Evolutionary conservation across 2,797 vertebrate species (phyloP).

Genomic region (Typhlichthys eigenmanni): DNA sequence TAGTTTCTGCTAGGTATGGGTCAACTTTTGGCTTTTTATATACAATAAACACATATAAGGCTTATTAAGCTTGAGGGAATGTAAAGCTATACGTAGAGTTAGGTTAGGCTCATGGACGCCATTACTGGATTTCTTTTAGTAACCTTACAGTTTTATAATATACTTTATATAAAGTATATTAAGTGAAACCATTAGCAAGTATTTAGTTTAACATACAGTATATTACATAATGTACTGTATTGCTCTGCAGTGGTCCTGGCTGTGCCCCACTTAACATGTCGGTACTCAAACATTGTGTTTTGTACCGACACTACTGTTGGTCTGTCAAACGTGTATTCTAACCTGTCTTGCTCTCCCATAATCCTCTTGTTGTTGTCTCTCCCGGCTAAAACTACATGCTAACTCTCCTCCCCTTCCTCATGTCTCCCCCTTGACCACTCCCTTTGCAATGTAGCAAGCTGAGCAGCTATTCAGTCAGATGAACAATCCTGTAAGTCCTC

Average conservation of each 20-base stretch:
- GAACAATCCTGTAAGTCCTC: constrained; percentile 98
- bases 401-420: constrained; percentile 80
- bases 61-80: too few relatives aligned
- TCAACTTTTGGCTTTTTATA: too few relatives aligned
- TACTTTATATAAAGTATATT: too few relatives aligned
- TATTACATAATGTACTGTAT: constrained; percentile 21
- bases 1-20: too few relatives aligned
- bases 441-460: constrained; percentile 98
- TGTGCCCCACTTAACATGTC: constrained; percentile 42
- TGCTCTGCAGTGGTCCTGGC: constrained; percentile 42
- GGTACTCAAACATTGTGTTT: constrained; percentile 24
- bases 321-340: constrained; percentile 57
- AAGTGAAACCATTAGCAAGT: too few relatives aligned
- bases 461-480: constrained; percentile 99
- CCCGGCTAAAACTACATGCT: constrained; percentile 85
- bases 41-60: too few relatives aligned
- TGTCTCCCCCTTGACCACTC: constrained; percentile 79
- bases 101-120: too few relatives aligned
- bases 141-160: too few relatives aligned
- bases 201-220: too few relatives aligned
- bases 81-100: too few relatives aligned
- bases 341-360: constrained; percentile 50
- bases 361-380: constrained; percentile 74
- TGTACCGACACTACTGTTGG: constrained; percentile 40
- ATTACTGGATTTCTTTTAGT: too few relatives aligned